Base-by-base conservation (phyloP, 2,797 vertebrate genomes). In the Adelosebastes latens region DNA sequence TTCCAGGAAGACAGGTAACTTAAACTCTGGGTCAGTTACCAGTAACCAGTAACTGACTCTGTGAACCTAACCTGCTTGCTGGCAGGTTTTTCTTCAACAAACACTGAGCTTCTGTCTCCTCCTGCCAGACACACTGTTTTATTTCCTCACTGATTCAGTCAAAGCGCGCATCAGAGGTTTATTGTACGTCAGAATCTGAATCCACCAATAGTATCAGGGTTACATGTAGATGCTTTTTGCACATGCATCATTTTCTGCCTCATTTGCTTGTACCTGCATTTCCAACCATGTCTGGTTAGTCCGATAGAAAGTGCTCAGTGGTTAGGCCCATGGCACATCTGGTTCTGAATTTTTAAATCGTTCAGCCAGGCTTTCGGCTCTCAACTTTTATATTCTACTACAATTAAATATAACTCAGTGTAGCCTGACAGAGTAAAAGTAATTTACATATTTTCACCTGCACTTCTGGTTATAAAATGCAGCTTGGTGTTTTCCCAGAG, bases 381-480 rank as follows among this genome's bases (percentile, higher is more conserved):
- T 67, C 5, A 31, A 12, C 3, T 60, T 68, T 39, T 18, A 52
- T 18, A 53, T 32, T 52, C 14, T 20, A 16, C 25, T 49, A 14
- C 3, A 58, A 42, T 25, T 75, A 61, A 69, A 77, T 27, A 32
- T 22, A 52, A 14, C 55, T 60, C 16, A 20, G 24, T 25, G 16
- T 25, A 53, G 42, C 66, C 69, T 34, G 52, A 46, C 10, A 2
- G 14, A 31, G 10, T 29, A 0, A 22, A 68, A 18, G 8, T 6
- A 2, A 70, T 80, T 81, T 72, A 14, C 71, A 76, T 63, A 49
- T 56, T 72, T 58, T 49, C 27, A 58, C 10, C 58, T n/a, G 25
- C 5, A 9, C 9, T 13, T 24, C 22, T 29, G 32, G 14, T 46
- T 75, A 55, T 14, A 36, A 69, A 72, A 69, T 24, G 11, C 61